These are phyloP conservation scores for Drosophila villosipedis DNA, from an alignment of 2,888 invertebrate genomes.

Conservation along the genomic window DNA sequence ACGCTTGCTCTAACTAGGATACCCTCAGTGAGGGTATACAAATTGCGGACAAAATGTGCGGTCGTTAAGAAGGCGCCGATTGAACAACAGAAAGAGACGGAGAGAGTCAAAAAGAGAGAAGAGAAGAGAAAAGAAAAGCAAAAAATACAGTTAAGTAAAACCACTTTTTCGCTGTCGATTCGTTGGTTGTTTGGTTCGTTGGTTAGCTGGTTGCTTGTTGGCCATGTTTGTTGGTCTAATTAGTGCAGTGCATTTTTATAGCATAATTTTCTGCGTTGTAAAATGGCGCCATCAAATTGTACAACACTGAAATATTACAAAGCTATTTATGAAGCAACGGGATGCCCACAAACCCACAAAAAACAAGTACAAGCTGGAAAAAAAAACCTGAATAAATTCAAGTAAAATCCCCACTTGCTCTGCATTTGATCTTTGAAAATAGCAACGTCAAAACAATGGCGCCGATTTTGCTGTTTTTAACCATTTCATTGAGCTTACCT, in stretches of 20 bases:
- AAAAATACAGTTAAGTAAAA: slow-evolving; percentile 34
- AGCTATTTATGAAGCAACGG: slow-evolving; percentile 73
- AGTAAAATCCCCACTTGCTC: not conserved
- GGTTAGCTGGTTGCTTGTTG: slow-evolving; percentile 33
- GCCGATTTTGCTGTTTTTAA: not conserved
- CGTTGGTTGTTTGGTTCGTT: slow-evolving; percentile 31
- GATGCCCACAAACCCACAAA: slow-evolving; percentile 18
- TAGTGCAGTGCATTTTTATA: slow-evolving; percentile 78
- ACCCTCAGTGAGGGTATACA: slow-evolving; percentile 16
- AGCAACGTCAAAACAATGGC: slow-evolving; percentile 14
- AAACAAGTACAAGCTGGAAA: slow-evolving; percentile 9
- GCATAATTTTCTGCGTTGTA: slow-evolving; percentile 78
- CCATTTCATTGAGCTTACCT: slow-evolving; percentile 36
- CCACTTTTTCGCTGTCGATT: slow-evolving; percentile 40
- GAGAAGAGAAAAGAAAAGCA: not conserved
- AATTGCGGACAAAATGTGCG: slow-evolving; percentile 23
- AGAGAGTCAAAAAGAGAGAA: not conserved
- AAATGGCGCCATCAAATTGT: slow-evolving; percentile 66
- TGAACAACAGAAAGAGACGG: slow-evolving; percentile 10
- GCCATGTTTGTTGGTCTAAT: slow-evolving; percentile 76
- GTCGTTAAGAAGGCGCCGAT: slow-evolving; percentile 47
- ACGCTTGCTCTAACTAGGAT: not conserved
- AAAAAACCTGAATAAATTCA: slow-evolving; percentile 16
- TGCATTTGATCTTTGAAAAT: slow-evolving; percentile 5
- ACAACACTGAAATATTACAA: slow-evolving; percentile 76